A percentile compares a stretch with the other conserved stretches of the same genome.
Conservation (phyloP, 2,113 vertebrate genomes). For the Formicarius rufipectus region DNA sequence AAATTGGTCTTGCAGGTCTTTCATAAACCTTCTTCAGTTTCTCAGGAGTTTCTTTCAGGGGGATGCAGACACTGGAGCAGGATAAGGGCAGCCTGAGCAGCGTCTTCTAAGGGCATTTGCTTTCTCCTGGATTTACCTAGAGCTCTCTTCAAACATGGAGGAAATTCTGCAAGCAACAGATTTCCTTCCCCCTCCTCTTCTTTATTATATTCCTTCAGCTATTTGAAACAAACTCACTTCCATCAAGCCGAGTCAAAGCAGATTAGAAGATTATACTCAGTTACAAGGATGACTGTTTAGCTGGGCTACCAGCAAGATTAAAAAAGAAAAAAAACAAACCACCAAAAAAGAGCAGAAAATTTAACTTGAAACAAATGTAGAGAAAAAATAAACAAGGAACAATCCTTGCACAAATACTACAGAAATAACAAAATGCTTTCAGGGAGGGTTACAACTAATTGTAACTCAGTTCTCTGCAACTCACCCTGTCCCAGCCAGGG, state of each 20-base stretch:
- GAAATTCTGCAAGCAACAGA: not conserved
- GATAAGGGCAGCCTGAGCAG: not conserved
- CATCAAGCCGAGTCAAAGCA: not conserved
- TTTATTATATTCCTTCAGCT: not conserved
- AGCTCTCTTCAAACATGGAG: not conserved
- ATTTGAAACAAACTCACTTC: not conserved
- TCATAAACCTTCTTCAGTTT: not conserved
- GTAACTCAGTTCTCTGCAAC: not conserved
- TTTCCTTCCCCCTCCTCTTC: not conserved
- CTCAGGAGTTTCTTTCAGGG: not conserved
- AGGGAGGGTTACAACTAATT: not conserved
- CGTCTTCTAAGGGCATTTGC: not conserved
- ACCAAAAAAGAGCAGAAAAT: not conserved
- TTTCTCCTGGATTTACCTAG: constrained; percentile 1
- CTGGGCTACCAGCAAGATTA: not conserved
- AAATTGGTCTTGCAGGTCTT: constrained; percentile 4
- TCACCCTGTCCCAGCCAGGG: not conserved
- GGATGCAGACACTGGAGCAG: not conserved
- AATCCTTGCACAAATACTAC: not conserved
- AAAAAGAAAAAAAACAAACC: not conserved
- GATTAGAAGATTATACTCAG: not conserved
- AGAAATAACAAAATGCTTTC: not conserved
- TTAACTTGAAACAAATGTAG: not conserved
- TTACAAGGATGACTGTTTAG: not conserved
- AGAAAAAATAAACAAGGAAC: not conserved